Conservation (phyloP, 2,888 invertebrate species). For the Cyaniris semiargus region DNA sequence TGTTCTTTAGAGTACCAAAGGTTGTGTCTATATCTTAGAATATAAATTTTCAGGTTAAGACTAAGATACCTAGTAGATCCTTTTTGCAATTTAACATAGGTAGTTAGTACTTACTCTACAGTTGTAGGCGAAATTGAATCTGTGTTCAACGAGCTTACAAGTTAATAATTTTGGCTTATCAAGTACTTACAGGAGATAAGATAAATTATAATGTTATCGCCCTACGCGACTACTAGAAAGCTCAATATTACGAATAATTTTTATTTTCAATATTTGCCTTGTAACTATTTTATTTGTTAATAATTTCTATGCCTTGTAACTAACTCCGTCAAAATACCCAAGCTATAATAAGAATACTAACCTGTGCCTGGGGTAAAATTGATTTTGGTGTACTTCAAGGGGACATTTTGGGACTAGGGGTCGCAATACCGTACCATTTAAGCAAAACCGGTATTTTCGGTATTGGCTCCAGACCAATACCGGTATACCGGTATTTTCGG, state of each 20-base stretch:
- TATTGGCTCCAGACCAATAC: too few relatives aligned
- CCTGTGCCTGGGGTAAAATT: neutral
- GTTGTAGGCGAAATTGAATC: neutral
- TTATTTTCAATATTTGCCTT: neutral
- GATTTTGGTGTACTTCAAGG: neutral
- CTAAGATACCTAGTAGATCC: too few relatives aligned
- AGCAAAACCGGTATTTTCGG: too few relatives aligned
- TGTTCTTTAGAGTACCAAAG: too few relatives aligned
- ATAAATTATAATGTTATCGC: constrained; percentile 1
- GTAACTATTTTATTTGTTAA: too few relatives aligned
- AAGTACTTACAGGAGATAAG: neutral
- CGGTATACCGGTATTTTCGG: too few relatives aligned
- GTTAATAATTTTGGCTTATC: constrained; percentile 2
- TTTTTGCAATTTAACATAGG: too few relatives aligned
- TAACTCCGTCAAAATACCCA: neutral
- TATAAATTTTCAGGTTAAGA: neutral
- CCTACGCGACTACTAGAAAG: constrained; percentile 6
- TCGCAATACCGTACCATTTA: too few relatives aligned
- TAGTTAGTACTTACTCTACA: neutral
- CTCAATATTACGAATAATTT: neutral
- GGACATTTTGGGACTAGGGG: neutral
- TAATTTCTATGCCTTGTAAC: neutral
- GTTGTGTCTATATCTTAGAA: too few relatives aligned
- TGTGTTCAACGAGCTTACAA: neutral
- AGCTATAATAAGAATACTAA: neutral